These are phyloP conservation scores for Pseudachorutes palmiensis DNA, from an alignment of 1,140 invertebrate genomes.

Conservation along the genomic window DNA sequence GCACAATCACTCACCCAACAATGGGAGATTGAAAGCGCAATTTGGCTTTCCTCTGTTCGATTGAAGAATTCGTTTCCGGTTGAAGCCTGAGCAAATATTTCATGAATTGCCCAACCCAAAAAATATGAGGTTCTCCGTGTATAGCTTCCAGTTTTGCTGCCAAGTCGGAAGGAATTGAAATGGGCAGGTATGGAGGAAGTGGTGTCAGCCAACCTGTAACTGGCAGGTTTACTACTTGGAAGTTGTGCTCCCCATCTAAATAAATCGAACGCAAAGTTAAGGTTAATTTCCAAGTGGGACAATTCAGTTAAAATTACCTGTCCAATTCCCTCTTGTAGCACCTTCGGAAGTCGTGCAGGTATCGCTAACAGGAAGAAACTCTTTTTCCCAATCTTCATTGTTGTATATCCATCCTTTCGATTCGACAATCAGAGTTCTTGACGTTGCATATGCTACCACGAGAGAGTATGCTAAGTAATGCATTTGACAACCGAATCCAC, in stretches of 20 bases:
- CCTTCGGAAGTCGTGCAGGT: conserved; percentile 64
- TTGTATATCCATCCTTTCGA: conserved; percentile 93
- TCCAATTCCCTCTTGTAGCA: conserved; percentile 43
- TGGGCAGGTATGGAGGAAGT: conserved; percentile 80
- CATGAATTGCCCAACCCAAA: conserved; percentile 95
- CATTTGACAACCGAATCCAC: conserved; percentile 91
- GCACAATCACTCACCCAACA: conserved; percentile 75
- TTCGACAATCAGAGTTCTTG: conserved; percentile 86
- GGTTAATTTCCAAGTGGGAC: background rate
- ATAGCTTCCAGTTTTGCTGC: conserved; percentile 66
- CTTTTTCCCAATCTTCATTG: conserved; percentile 86
- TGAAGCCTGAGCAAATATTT: conserved; percentile 81
- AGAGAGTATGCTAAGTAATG: conserved; percentile 97
- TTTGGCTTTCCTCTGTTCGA: conserved; percentile 64
- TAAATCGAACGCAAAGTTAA: background rate
- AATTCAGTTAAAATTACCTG: conserved; percentile 37
- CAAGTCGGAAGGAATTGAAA: conserved; percentile 85
- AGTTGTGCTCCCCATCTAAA: conserved; percentile 52
- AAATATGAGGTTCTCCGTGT: conserved; percentile 90
- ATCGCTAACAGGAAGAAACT: conserved; percentile 85
- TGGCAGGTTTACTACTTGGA: conserved; percentile 78
- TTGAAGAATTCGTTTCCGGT: conserved; percentile 57
- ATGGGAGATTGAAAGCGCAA: conserved; percentile 78
- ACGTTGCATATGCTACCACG: conserved; percentile 87
- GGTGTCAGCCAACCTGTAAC: conserved; percentile 89